These are phyloP conservation scores for Lepidochrysops patricia DNA, from an alignment of 2,888 invertebrate genomes.

Conservation along the genomic window DNA sequence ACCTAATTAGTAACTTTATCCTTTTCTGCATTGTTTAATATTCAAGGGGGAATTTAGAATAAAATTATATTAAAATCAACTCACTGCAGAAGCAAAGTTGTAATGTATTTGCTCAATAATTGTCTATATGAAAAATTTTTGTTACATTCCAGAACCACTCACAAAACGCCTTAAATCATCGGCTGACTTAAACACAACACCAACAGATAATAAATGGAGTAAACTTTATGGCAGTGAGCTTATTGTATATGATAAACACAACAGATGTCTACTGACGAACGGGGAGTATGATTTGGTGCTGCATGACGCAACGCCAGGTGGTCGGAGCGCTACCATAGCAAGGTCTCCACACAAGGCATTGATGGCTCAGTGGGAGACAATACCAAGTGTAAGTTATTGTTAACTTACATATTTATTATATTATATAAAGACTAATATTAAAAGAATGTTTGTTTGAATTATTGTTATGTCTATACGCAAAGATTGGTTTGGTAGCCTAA, in stretches of 20 bases:
- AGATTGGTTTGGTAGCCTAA: too few relatives aligned
- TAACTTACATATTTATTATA: not conserved
- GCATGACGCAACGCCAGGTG: slow-evolving; percentile 85
- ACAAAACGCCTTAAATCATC: slow-evolving; percentile 81
- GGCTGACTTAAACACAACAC: slow-evolving; percentile 43
- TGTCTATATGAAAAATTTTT: slow-evolving; percentile 8
- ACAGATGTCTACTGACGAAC: slow-evolving; percentile 87
- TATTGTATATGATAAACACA: slow-evolving; percentile 92
- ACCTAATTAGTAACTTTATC: too few relatives aligned
- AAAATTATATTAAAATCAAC: too few relatives aligned
- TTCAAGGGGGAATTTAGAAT: not conserved
- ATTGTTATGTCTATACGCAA: too few relatives aligned
- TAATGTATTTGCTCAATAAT: too few relatives aligned
- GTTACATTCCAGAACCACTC: slow-evolving; percentile 72
- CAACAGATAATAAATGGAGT: slow-evolving; percentile 60
- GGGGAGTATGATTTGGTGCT: slow-evolving; percentile 93
- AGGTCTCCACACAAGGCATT: slow-evolving; percentile 66
- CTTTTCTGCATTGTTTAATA: too few relatives aligned
- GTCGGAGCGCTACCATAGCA: slow-evolving; percentile 52
- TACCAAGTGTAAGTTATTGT: slow-evolving; percentile 66
- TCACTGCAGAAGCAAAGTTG: too few relatives aligned
- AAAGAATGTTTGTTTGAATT: too few relatives aligned
- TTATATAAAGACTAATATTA: too few relatives aligned
- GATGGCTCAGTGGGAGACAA: slow-evolving; percentile 76
- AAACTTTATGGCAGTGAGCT: slow-evolving; percentile 85